Evolutionary conservation across 2,113 vertebrate species (phyloP).

Genomic region (Crocuta crocuta): DNA sequence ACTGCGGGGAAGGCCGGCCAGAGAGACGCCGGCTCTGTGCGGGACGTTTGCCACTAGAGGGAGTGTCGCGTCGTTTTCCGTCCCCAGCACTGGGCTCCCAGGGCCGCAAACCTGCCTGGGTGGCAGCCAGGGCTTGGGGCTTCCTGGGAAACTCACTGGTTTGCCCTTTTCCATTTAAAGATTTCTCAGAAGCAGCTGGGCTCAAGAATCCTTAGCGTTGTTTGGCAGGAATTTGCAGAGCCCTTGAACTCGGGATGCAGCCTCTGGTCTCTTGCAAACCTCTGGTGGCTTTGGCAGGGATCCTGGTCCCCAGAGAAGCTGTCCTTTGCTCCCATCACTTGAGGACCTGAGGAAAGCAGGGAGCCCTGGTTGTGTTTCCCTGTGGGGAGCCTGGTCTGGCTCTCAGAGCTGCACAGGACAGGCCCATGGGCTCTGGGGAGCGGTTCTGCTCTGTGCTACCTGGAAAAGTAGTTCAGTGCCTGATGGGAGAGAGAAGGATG

Average conservation of each 20-base stretch:
- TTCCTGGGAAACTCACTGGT: slow-evolving; percentile 23
- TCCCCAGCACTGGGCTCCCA: not conserved
- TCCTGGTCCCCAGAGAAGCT: not conserved
- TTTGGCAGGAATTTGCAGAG: not conserved
- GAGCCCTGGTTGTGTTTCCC: not conserved
- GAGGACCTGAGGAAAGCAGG: not conserved
- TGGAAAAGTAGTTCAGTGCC: not conserved
- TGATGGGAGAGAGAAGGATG: not conserved
- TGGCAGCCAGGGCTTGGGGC: not conserved
- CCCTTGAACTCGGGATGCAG: not conserved
- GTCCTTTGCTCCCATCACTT: no score
- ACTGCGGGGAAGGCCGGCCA: not conserved
- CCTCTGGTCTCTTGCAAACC: not conserved
- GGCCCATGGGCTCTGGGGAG: not conserved
- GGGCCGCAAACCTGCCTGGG: not conserved
- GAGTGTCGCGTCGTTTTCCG: slow-evolving; percentile 38
- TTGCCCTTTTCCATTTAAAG: slow-evolving; percentile 18
- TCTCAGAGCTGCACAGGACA: not conserved
- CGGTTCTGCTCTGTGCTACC: not conserved
- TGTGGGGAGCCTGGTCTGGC: not conserved
- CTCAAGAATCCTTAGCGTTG: not conserved
- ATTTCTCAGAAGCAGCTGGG: slow-evolving; percentile 6
- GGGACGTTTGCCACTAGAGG: slow-evolving; percentile 69
- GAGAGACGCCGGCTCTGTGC: not conserved
- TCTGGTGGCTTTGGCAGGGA: not conserved